Evolutionary conservation across 30 jellyfish, hydroid and myxozoan genomes (phyloP), one percentile per base, ranked within the genome.

Genomic region (Cassiopea xamachana): DNA sequence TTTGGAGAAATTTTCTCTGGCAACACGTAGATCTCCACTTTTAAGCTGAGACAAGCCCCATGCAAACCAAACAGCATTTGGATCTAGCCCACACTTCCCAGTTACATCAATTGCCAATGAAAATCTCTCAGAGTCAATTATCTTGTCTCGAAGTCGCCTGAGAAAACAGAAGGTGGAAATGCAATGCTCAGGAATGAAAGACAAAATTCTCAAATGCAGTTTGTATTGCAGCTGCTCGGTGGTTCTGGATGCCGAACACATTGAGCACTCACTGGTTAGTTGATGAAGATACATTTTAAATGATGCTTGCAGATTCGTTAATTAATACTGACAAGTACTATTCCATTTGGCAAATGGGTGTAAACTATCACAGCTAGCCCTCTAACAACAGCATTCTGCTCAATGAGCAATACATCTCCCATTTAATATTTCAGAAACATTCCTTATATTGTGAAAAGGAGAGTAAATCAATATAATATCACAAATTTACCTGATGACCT

Each of bases 71-170:
- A 96, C 99, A 46, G 97, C 69, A 12, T 83, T 82, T 1, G 98
- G 94, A 84, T 96, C 99, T 1, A 96, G 97, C n/a, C 97, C 99
- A 81, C 98, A 92, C 87, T 96, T 96, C 16, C 97, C 93, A 12
- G 99, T 86, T 51, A 96, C 93, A 27, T 96, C 99, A 8, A 89
- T 79, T 27, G 99, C 99, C 71, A 96, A 83, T 39, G 98, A 78
- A 75, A 83, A 96, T 60, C 98, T 58, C 68, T 96, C 99, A 61
- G 94, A 82, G 47, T 96, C 98, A 64, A 96, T 85, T 13, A 96
- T 82, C 27, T 87, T 88, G 80, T 96, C 99, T 46, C 99, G 92
- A 68, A 96, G 86, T 15, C 97, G 89, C 81, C 99, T 96, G 81
- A 5, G 59, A 69, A 49, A 69, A 46, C n/a, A 48, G 61, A 17